Percentiles rank a stretch among this genome's conserved stretches.
Evolutionary conservation across 2,888 invertebrate genomes (phyloP).

Genomic region (Xanthorhoe spadicearia): DNA sequence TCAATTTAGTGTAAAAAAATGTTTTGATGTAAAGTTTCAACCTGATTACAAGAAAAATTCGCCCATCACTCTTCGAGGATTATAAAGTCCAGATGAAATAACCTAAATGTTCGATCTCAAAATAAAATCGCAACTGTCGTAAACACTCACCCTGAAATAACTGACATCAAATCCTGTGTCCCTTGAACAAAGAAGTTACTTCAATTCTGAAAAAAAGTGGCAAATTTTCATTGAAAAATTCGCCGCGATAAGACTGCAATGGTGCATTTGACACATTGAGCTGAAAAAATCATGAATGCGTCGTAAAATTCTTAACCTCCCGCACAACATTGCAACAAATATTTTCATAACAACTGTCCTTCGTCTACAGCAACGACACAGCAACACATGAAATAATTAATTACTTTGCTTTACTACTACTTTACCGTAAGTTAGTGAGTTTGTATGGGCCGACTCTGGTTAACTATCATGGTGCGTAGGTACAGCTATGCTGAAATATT

Average conservation of each 20-base stretch:
- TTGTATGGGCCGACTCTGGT: no score
- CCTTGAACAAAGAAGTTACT: constrained; percentile 24
- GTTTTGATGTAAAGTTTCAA: constrained; percentile 22
- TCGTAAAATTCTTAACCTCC: constrained; percentile 27
- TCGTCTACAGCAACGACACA: no score
- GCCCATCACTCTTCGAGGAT: constrained; percentile 24
- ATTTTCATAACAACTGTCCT: neutral
- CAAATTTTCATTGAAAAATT: constrained; percentile 20
- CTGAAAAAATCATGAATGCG: constrained; percentile 18
- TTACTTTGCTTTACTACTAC: no score
- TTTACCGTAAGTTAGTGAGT: no score
- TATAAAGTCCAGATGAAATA: constrained; percentile 24
- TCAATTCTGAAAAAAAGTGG: constrained; percentile 18
- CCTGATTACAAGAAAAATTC: constrained; percentile 23
- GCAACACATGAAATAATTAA: no score
- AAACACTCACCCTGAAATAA: constrained; percentile 23
- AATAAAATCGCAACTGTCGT: constrained; percentile 33
- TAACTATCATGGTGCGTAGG: no score
- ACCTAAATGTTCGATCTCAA: constrained; percentile 29
- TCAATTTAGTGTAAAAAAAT: neutral
- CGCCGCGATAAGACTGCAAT: constrained; percentile 22
- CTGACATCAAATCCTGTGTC: constrained; percentile 23
- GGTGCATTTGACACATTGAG: constrained; percentile 27
- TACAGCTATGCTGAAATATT: no score
- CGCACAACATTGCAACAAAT: constrained; percentile 10